Evolutionary conservation across 2,888 invertebrate species (phyloP).

Genomic region (Crocallis elinguaria): DNA sequence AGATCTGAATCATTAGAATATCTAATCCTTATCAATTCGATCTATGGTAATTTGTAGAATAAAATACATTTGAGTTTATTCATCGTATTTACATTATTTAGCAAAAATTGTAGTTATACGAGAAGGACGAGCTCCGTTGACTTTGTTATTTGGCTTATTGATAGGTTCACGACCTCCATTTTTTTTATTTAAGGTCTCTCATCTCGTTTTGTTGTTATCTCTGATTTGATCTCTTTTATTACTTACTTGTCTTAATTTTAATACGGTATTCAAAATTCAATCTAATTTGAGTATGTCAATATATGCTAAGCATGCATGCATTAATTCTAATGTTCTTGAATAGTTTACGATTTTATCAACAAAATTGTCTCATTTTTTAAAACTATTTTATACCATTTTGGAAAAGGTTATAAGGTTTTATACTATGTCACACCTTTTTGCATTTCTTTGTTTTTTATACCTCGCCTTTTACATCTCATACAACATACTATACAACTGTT

Average conservation of each 20-base stretch:
- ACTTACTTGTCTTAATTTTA: not conserved
- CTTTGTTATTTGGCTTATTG: constrained; percentile 23
- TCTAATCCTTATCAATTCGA: constrained; percentile 1
- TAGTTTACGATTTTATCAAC: too few species aligned
- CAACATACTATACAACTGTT: not conserved
- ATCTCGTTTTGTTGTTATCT: constrained; percentile 4
- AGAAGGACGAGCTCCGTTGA: not conserved
- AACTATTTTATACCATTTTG: too few species aligned
- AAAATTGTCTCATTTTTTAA: too few species aligned
- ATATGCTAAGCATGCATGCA: constrained; percentile 21
- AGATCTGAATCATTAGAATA: not conserved
- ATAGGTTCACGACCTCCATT: constrained; percentile 35
- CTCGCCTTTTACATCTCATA: not conserved
- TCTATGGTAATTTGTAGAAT: constrained; percentile 22
- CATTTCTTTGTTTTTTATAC: not conserved
- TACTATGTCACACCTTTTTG: too few species aligned
- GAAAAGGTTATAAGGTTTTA: too few species aligned
- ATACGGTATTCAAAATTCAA: constrained; percentile 4
- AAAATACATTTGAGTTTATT: constrained; percentile 12
- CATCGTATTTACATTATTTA: constrained; percentile 20
- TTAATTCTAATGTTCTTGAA: too few species aligned
- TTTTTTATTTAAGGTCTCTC: constrained; percentile 21
- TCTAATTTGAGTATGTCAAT: not conserved
- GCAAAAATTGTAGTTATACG: constrained; percentile 6
- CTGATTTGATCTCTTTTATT: not conserved